phyloP scores from a whole-genome alignment of 2,888 invertebrate species.

The Microlaimidae sp. region DNA sequence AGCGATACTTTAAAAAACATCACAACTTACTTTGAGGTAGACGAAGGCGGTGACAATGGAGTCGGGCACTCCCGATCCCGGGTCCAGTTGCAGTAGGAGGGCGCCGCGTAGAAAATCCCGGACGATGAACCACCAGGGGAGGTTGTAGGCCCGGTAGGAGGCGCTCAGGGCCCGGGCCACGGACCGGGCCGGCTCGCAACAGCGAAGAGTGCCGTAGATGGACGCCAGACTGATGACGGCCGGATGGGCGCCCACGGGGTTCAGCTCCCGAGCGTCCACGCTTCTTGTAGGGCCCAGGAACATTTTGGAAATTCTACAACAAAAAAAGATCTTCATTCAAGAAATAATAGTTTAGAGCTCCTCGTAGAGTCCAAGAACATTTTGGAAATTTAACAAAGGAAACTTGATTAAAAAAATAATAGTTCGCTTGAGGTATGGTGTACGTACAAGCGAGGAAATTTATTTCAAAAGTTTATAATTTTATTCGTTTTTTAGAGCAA shows the following conservation, averaged over 20 bases:
- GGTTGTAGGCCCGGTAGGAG: not conserved
- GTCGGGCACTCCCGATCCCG: not conserved
- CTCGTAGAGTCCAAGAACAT: no score
- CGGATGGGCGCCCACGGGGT: not conserved
- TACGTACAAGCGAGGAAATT: no score
- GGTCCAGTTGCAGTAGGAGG: conserved; percentile 14
- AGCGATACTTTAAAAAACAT: no score
- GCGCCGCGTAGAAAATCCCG: conserved; percentile 13
- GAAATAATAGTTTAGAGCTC: no score
- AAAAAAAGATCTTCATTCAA: no score
- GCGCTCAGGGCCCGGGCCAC: not conserved
- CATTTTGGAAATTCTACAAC: not conserved
- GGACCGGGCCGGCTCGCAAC: not conserved
- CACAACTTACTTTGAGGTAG: conserved; percentile 14
- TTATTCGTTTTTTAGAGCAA: not conserved
- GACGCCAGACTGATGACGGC: not conserved
- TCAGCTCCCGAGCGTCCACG: not conserved
- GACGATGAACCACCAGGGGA: conserved; percentile 9
- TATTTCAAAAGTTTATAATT: no score
- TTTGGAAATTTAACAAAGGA: no score
- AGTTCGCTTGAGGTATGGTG: no score
- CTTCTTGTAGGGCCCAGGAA: not conserved
- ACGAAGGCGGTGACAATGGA: conserved; percentile 15
- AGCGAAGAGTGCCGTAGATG: conserved; percentile 1
- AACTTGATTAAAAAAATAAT: no score